These are phyloP conservation scores for Oligia fasciuncula DNA, from an alignment of 2,888 invertebrate species.

Conservation along the genomic window DNA sequence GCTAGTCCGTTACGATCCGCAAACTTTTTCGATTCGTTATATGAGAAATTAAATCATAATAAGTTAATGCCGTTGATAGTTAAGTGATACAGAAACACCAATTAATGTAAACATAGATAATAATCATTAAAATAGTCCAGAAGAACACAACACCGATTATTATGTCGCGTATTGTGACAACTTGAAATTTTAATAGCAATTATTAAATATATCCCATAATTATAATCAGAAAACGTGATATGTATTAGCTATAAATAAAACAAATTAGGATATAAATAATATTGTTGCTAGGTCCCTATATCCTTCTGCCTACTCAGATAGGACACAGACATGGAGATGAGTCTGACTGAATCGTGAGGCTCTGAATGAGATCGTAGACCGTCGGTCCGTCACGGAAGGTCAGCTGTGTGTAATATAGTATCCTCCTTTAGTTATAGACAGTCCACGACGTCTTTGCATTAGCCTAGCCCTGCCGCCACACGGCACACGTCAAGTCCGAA, in stretches of 20 bases:
- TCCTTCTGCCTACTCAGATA: conserved; percentile 7
- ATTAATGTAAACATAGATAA: conserved; percentile 34
- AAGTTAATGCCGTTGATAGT: conserved; percentile 4
- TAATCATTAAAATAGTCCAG: conserved; percentile 34
- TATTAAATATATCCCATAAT: conserved; percentile 36
- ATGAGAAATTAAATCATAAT: not conserved
- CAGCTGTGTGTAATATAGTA: conserved; percentile 7
- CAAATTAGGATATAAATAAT: conserved; percentile 48
- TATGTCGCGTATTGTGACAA: conserved; percentile 4
- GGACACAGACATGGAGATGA: not conserved
- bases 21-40: conserved; percentile 7
- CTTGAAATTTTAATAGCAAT: conserved; percentile 33
- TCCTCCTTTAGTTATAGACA: conserved; percentile 12
- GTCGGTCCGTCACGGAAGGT: not conserved
- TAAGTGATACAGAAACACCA: conserved; percentile 37
- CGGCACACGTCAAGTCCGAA: conserved; percentile 9
- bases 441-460: conserved; percentile 15
- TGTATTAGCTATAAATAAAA: conserved; percentile 54
- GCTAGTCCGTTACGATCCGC: conserved; percentile 65
- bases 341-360: not conserved
- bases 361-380: not conserved
- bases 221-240: conserved; percentile 56
- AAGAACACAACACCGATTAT: conserved; percentile 13
- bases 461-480: not conserved
- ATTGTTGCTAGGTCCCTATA: conserved; percentile 27